A percentile compares a stretch with the other conserved stretches of the same genome.
phyloP scores from a whole-genome alignment of 1,140 invertebrate species.

The Holotrichia oblita region DNA sequence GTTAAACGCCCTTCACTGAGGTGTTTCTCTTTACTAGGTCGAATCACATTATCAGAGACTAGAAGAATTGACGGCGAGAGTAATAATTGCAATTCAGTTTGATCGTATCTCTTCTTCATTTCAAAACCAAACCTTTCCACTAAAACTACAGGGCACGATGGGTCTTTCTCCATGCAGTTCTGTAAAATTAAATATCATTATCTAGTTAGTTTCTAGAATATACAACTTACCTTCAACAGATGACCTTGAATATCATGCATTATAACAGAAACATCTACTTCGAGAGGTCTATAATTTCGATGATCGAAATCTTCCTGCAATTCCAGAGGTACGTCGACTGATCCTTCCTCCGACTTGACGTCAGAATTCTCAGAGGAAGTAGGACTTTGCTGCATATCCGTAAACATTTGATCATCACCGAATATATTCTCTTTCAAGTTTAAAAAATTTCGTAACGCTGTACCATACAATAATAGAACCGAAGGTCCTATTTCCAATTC shows the following conservation, averaged over 20 bases:
- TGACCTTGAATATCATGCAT: conserved; percentile 96
- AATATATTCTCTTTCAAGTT: conserved; percentile 96
- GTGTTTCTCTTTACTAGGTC: conserved; percentile 76
- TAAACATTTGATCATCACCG: conserved; percentile 93
- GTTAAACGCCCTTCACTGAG: conserved; percentile 89
- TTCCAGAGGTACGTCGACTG: conserved; percentile 54
- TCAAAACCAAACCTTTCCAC: conserved; percentile 95
- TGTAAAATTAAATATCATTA: conserved; percentile 55
- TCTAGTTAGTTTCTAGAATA: neutral
- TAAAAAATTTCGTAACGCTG: conserved; percentile 87
- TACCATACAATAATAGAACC: conserved; percentile 87
- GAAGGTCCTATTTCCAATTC: conserved; percentile 95
- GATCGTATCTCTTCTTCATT: conserved; percentile 92
- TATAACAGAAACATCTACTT: conserved; percentile 92
- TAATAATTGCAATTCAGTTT: conserved; percentile 91
- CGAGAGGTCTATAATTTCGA: conserved; percentile 85
- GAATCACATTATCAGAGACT: conserved; percentile 75
- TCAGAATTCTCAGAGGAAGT: conserved; percentile 49
- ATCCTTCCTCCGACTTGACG: conserved; percentile 52
- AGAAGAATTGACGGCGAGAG: conserved; percentile 89
- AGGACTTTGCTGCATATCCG: conserved; percentile 83
- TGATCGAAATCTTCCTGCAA: conserved; percentile 77
- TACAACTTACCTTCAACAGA: conserved; percentile 73
- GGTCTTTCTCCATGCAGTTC: conserved; percentile 86
- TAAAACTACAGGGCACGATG: conserved; percentile 89